Evolutionary conservation across 1,140 invertebrate genomes (phyloP).

Genomic region (Camponotus pennsylvanicus): DNA sequence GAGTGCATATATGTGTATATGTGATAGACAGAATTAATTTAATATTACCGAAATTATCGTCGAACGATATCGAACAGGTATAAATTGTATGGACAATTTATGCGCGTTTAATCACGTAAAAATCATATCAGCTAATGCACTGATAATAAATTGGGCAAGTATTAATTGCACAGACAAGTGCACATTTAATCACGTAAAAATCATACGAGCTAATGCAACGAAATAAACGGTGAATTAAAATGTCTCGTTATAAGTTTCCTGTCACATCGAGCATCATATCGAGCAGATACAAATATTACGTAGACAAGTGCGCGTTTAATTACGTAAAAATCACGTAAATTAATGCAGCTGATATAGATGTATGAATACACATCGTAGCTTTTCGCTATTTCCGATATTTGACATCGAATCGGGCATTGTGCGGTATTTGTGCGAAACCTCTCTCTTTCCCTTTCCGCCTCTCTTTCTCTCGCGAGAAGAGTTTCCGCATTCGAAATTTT

Average conservation of each 20-base stretch:
- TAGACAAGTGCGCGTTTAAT: constrained; percentile 30
- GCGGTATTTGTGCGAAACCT: neutral
- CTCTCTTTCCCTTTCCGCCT: too few relatives aligned
- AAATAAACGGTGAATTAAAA: constrained; percentile 40
- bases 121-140: constrained; percentile 16
- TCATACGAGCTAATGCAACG: constrained; percentile 17
- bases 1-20: neutral
- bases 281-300: constrained; percentile 23
- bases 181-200: constrained; percentile 47
- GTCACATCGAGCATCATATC: constrained; percentile 27
- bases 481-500: constrained; percentile 27
- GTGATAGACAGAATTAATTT: constrained; percentile 14
- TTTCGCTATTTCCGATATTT: constrained; percentile 6
- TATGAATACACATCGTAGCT: constrained; percentile 9
- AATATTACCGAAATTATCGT: constrained; percentile 31
- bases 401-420: constrained; percentile 15
- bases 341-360: constrained; percentile 3
- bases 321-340: constrained; percentile 38
- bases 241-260: constrained; percentile 33
- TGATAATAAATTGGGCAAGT: constrained; percentile 38
- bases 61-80: neutral
- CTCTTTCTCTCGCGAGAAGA: neutral
- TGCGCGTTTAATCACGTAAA: constrained; percentile 44
- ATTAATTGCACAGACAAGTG: constrained; percentile 45
- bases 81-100: constrained; percentile 19